Evolutionary conservation across 1,140 invertebrate genomes (phyloP).

Genomic region (Eubasilissa regina): DNA sequence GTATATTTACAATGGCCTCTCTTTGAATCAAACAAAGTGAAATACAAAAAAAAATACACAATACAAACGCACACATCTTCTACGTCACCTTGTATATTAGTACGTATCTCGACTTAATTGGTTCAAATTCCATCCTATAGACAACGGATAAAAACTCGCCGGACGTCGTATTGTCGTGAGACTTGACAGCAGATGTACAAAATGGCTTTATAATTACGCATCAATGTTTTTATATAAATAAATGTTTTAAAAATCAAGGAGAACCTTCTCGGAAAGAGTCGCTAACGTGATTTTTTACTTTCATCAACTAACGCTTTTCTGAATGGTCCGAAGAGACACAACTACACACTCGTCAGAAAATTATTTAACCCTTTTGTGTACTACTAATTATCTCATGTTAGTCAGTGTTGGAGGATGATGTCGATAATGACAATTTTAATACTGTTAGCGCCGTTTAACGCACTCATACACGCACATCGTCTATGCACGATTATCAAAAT

Average conservation of each 20-base stretch:
- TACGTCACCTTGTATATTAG: background rate
- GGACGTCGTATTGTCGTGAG: background rate
- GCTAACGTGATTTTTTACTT: slow-evolving; percentile 6
- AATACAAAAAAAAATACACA: background rate
- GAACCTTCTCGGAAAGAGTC: slow-evolving; percentile 1
- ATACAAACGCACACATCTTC: background rate
- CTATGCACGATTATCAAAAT: too few species aligned
- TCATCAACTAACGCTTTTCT: background rate
- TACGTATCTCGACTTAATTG: slow-evolving; percentile 6
- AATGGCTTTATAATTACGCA: slow-evolving; percentile 17
- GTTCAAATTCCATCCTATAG: background rate
- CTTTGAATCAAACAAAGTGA: background rate
- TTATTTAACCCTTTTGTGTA: too few species aligned
- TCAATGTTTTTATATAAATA: slow-evolving; percentile 2
- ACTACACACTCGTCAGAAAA: too few species aligned
- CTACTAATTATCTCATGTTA: too few species aligned
- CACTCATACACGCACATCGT: too few species aligned
- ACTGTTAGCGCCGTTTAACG: too few species aligned
- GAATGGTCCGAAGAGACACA: too few species aligned
- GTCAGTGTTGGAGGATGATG: too few species aligned
- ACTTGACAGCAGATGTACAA: background rate
- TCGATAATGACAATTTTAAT: too few species aligned
- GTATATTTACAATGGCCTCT: background rate
- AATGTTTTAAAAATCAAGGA: background rate
- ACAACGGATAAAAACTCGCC: background rate